Evolutionary conservation across 2,888 invertebrate species (phyloP), one percentile per base, ranked within the genome.

Genomic region (Agrilus cyanescens): DNA sequence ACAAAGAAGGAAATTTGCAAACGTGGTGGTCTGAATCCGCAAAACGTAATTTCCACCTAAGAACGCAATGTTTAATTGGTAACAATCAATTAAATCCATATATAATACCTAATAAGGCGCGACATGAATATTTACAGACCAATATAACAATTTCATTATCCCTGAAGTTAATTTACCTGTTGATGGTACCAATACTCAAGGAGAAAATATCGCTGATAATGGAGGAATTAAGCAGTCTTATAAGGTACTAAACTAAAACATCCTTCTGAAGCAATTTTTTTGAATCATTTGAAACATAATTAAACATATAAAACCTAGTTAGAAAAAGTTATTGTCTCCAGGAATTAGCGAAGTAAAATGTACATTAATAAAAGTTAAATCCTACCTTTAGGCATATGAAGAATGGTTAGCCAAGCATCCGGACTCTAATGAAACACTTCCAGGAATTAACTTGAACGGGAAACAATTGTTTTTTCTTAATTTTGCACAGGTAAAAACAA

Each of bases 181-280:
- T 6, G 82, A 87, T 54, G 86, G 87, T 1, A 71, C 80, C 42
- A 82, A 80, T 55, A 94, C 94, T 0, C 66, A 79, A 70, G 88
- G 88, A 2, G 95, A 95, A 67, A 95, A 96, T 60, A 95, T 96
- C 56, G 95, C 95, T 0, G 96, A 96, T 62, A 95, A 95, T 60
- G 95, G 95, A 0, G 95, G 95, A 0, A 76, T 96, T 40, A 90
- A 94, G 58, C 89, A 94, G 65, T 86, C 94, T 0, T 95, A 85
- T 53, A 66, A 67, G 57, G 69, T 68, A 51, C 57, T 15, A 25
- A 13, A n/a, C n/a, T n/a, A n/a, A n/a, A n/a, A n/a, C n/a, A n/a
- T n/a, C n/a, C n/a, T n/a, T n/a, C n/a, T n/a, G n/a, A n/a, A n/a
- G n/a, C n/a, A n/a, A 25, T 25, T 20, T 20, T 20, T 20, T 20